Evolutionary conservation across 2,113 vertebrate species (phyloP).

Genomic region (Microtus richardsoni): DNA sequence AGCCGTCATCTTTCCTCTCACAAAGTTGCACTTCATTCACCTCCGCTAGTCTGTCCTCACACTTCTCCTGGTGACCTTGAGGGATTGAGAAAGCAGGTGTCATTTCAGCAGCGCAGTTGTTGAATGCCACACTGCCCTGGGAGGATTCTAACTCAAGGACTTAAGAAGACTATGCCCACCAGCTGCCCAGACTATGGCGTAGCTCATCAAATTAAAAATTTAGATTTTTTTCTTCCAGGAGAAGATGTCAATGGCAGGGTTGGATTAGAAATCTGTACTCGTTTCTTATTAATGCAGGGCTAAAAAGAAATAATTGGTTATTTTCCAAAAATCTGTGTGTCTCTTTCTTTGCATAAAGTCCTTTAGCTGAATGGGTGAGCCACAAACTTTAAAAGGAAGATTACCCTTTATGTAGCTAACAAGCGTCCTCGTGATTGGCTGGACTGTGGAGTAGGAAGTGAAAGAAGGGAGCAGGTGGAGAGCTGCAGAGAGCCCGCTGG

Average conservation of each 20-base stretch:
- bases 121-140: background rate
- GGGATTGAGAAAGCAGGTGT: background rate
- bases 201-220: background rate
- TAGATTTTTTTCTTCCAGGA: background rate
- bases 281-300: background rate
- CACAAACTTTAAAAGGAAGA: background rate
- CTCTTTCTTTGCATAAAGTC: background rate
- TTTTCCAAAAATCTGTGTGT: background rate
- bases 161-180: background rate
- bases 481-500: background rate
- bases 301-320: background rate
- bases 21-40: background rate
- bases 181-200: no score
- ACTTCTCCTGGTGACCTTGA: slow-evolving; percentile 11
- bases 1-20: background rate
- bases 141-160: background rate
- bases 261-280: background rate
- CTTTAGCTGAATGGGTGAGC: background rate
- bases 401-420: fast-evolving
- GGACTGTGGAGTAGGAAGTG: fast-evolving
- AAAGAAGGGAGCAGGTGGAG: background rate
- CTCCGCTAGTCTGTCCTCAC: background rate
- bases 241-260: fast-evolving
- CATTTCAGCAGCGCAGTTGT: background rate
- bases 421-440: fast-evolving